phyloP scores from a whole-genome alignment of 2,797 vertebrate genomes.

The Hydrophis major region DNA sequence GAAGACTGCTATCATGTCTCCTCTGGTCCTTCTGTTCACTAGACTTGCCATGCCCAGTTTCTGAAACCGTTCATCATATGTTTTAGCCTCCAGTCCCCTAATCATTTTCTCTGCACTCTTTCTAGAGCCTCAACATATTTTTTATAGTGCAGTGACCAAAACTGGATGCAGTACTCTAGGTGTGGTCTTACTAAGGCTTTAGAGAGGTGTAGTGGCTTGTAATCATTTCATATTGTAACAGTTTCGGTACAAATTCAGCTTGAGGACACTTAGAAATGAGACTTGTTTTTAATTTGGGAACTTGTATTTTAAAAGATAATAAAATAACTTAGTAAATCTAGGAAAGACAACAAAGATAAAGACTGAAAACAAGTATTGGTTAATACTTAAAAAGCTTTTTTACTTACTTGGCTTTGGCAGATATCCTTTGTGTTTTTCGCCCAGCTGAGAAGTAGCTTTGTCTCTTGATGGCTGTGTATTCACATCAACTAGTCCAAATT shows the following conservation, averaged over 20 bases:
- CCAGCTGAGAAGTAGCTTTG: slow-evolving; percentile 64
- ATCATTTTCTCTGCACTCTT: no score
- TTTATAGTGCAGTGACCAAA: no score
- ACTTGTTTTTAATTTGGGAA: background rate
- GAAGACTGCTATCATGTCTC: no score
- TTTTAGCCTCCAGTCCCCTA: no score
- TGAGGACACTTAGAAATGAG: background rate
- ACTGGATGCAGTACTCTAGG: no score
- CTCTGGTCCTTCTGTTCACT: no score
- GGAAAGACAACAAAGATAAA: background rate
- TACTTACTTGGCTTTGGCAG: slow-evolving; percentile 70
- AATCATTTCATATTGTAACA: background rate
- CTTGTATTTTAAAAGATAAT: background rate
- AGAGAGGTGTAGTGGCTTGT: no score
- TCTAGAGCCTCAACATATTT: no score
- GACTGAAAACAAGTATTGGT: background rate
- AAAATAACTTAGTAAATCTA: background rate
- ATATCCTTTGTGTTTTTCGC: slow-evolving; percentile 57
- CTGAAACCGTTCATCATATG: no score
- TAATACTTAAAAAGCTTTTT: slow-evolving; percentile 33
- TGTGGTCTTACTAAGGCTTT: no score
- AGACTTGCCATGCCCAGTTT: no score
- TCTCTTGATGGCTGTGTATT: slow-evolving; percentile 59
- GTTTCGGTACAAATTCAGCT: background rate
- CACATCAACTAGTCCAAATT: slow-evolving; percentile 72